Percentiles rank a stretch among this genome's conserved stretches.
phyloP scores from a whole-genome alignment of 2,797 vertebrate genomes.

The Cirrhinus molitorella region DNA sequence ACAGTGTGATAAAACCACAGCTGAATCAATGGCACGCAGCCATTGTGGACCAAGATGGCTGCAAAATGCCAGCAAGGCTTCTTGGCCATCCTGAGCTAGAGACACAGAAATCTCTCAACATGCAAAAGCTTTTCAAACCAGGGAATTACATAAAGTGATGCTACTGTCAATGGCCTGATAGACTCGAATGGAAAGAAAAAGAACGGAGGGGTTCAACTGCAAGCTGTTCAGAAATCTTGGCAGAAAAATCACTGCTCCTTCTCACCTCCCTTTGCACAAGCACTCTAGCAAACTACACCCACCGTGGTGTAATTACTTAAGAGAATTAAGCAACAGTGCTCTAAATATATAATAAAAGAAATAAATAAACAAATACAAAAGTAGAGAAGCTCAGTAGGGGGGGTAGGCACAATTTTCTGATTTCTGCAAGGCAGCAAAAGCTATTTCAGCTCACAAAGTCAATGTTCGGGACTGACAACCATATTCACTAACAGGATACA shows the following conservation, averaged over 20 bases:
- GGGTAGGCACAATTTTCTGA: conserved; percentile 20
- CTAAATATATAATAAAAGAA: conserved; percentile 68
- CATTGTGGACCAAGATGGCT: conserved; percentile 63
- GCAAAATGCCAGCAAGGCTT: conserved; percentile 60
- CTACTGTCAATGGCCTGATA: conserved; percentile 85
- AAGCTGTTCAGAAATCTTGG: conserved; percentile 74
- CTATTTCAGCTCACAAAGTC: conserved; percentile 60
- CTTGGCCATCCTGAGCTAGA: conserved; percentile 63
- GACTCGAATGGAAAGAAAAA: conserved; percentile 71
- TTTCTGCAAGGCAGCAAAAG: conserved; percentile 65
- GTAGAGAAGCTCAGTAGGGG: conserved; percentile 29
- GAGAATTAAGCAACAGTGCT: conserved; percentile 68
- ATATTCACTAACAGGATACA: conserved; percentile 7
- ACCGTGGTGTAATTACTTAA: conserved; percentile 70
- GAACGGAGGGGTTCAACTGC: conserved; percentile 64
- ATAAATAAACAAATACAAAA: conserved; percentile 58
- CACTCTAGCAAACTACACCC: conserved; percentile 67
- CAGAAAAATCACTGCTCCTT: conserved; percentile 68
- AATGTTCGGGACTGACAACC: background rate
- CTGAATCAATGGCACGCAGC: conserved; percentile 47
- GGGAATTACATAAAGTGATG: conserved; percentile 87
- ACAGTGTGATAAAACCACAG: conserved; percentile 34
- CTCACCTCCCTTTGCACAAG: conserved; percentile 66
- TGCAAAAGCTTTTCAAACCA: conserved; percentile 84
- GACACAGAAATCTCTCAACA: conserved; percentile 81